phyloP scores from a whole-genome alignment of 2,113 vertebrate species.

The Bolborhynchus lineola region DNA sequence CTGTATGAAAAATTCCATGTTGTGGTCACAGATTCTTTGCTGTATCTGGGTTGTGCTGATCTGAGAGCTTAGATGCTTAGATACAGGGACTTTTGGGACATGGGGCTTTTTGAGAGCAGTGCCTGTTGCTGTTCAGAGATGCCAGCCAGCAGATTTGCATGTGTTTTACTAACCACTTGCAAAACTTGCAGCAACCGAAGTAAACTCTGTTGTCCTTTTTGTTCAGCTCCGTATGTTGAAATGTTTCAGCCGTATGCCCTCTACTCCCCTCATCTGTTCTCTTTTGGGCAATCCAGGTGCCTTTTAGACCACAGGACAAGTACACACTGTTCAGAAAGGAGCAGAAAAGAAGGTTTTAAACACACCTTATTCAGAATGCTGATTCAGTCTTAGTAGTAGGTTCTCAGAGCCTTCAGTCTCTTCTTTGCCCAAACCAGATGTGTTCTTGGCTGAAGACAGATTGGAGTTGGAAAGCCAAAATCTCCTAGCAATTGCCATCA shows the following conservation, averaged over 20 bases:
- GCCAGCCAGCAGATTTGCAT: background rate
- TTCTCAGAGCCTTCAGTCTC: background rate
- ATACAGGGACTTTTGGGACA: background rate
- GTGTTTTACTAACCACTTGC: background rate
- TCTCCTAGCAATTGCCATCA: background rate
- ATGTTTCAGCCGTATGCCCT: background rate
- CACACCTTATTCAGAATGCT: background rate
- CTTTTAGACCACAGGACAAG: background rate
- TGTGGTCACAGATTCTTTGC: background rate
- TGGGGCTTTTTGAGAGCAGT: background rate
- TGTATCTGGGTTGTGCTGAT: background rate
- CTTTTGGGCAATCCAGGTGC: background rate
- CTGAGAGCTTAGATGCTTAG: background rate
- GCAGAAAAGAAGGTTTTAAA: background rate
- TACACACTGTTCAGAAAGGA: background rate
- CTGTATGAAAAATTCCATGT: background rate
- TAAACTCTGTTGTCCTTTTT: background rate
- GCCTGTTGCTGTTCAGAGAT: background rate
- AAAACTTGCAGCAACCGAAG: background rate
- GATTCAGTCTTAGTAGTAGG: background rate
- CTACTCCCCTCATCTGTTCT: background rate
- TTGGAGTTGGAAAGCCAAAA: background rate
- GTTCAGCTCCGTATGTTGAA: background rate
- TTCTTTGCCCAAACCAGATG: background rate
- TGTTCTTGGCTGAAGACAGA: background rate